Evolutionary conservation across 2,888 invertebrate genomes (phyloP).

Genomic region (Microctonus aethiopoides): DNA sequence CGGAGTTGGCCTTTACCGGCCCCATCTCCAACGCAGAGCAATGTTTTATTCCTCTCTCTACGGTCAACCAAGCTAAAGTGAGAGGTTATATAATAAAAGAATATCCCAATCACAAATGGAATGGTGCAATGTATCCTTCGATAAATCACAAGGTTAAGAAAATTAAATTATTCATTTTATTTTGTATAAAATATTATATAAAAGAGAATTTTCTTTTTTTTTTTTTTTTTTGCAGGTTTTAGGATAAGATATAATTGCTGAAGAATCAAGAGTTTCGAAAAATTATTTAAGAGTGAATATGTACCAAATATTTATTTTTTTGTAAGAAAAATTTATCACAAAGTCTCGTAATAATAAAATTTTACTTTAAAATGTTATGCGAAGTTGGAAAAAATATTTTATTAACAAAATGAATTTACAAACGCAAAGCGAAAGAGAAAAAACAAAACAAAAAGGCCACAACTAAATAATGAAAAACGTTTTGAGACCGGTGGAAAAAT

Average conservation of each 20-base stretch:
- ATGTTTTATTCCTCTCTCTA: slow-evolving; percentile 1
- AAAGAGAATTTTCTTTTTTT: too few species aligned
- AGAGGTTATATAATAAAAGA: slow-evolving; percentile 4
- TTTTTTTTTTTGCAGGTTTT: too few species aligned
- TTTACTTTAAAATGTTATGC: too few species aligned
- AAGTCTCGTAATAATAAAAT: too few species aligned
- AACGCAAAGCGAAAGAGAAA: slow-evolving; percentile 62
- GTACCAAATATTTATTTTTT: too few species aligned
- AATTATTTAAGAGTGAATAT: too few species aligned
- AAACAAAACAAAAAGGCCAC: slow-evolving; percentile 48
- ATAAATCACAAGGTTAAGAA: neutral
- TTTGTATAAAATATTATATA: too few species aligned
- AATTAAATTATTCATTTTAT: neutral
- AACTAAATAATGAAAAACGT: slow-evolving; percentile 59
- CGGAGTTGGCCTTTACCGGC: slow-evolving; percentile 50
- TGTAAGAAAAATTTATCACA: too few species aligned
- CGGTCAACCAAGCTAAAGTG: slow-evolving; percentile 13
- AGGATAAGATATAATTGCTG: too few species aligned
- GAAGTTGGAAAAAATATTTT: slow-evolving; percentile 32
- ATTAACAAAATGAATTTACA: slow-evolving; percentile 54
- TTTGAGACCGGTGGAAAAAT: slow-evolving; percentile 54
- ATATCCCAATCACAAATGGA: neutral
- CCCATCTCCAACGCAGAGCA: slow-evolving; percentile 60
- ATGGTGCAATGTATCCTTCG: neutral
- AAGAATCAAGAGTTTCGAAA: too few species aligned